These are phyloP conservation scores for Puntigrus tetrazona DNA, from an alignment of 2,113 vertebrate species.

Conservation along the genomic window DNA sequence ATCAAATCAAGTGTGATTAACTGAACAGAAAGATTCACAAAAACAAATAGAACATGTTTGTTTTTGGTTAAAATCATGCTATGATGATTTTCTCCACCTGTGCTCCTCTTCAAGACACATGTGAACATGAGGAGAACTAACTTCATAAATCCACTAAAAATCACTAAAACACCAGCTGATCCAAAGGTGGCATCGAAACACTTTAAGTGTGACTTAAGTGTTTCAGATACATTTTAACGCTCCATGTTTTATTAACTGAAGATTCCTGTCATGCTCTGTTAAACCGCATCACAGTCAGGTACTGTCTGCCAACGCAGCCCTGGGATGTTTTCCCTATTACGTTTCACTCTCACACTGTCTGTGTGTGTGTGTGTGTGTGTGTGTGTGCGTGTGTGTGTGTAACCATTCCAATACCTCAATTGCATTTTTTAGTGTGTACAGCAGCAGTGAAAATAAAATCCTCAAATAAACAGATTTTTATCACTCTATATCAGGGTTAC, in stretches of 20 bases:
- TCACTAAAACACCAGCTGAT: not conserved
- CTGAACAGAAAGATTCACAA: not conserved
- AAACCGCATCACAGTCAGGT: not conserved
- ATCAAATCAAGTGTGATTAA: not conserved
- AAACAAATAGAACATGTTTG: not conserved
- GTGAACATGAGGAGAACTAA: not conserved
- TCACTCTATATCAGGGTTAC: not conserved
- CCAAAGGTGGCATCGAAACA: not conserved
- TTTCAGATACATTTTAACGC: not conserved
- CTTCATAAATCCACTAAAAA: not conserved
- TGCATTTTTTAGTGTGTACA: not conserved
- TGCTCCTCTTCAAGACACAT: not conserved
- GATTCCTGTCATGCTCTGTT: constrained; percentile 24
- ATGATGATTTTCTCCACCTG: not conserved
- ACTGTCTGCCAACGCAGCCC: not conserved
- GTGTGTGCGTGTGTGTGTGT: not conserved
- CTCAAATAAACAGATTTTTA: not conserved
- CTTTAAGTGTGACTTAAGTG: not conserved
- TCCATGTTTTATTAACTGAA: not conserved
- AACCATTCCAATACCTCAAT: not conserved
- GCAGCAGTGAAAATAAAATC: not conserved
- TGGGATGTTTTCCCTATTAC: not conserved
- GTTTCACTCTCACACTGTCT: not conserved
- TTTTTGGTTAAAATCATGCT: not conserved
- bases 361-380: not conserved